These are phyloP conservation scores for Cheumatopsyche charites DNA, from an alignment of 1,140 invertebrate species.

Conservation along the genomic window DNA sequence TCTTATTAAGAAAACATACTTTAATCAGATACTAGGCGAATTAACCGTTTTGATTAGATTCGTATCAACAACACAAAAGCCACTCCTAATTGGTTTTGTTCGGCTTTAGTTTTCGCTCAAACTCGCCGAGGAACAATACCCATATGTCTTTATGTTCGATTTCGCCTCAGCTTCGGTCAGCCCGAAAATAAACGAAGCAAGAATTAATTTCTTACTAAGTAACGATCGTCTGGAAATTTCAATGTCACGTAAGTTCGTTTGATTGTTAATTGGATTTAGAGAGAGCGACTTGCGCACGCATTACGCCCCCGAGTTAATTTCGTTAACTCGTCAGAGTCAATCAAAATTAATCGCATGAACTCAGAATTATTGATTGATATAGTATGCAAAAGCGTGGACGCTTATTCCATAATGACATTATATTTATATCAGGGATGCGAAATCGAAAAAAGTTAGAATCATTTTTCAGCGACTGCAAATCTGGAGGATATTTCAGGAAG, in stretches of 20 bases:
- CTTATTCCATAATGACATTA: too few relatives aligned
- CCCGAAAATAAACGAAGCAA: too few relatives aligned
- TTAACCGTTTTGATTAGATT: conserved; percentile 15
- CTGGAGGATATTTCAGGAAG: too few relatives aligned
- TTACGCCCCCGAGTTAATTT: neutral
- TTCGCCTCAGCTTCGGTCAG: neutral
- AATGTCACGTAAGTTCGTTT: too few relatives aligned
- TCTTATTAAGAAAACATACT: conserved; percentile 16
- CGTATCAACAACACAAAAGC: conserved; percentile 12
- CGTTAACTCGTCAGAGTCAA: neutral
- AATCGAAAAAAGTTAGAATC: too few relatives aligned
- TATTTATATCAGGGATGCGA: too few relatives aligned
- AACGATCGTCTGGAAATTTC: too few relatives aligned
- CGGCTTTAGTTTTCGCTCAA: neutral
- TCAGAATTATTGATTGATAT: conserved; percentile 4
- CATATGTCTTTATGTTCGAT: neutral
- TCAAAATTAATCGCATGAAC: conserved; percentile 1
- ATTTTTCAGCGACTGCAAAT: too few relatives aligned
- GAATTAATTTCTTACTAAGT: too few relatives aligned
- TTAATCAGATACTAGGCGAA: conserved; percentile 4
- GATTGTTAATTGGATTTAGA: too few relatives aligned
- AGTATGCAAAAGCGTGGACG: too few relatives aligned
- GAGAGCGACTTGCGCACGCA: neutral
- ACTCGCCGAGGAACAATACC: neutral
- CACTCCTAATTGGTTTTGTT: conserved; percentile 15